These are phyloP conservation scores for Drosophila ogumai DNA, from an alignment of 1,140 invertebrate genomes.

Conservation along the genomic window DNA sequence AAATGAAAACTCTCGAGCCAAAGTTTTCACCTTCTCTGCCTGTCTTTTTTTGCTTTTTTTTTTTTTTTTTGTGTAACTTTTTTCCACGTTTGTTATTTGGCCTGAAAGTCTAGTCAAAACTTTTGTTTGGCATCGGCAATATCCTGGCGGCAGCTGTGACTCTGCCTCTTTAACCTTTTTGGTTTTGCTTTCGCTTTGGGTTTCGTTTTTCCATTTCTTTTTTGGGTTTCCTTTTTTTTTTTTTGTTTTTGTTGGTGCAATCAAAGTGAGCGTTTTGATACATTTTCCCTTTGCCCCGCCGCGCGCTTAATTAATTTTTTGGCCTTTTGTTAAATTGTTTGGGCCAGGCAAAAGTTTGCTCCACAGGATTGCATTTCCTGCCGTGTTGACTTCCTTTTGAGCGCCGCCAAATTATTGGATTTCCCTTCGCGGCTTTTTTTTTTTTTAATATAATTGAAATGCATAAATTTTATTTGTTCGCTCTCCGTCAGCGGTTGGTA, in stretches of 20 bases:
- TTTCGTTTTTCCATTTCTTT: slow-evolving; percentile 3
- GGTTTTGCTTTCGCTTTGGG: slow-evolving; percentile 25
- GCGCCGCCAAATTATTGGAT: slow-evolving; percentile 43
- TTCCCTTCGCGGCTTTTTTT: slow-evolving; percentile 36
- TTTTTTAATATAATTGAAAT: slow-evolving; percentile 72
- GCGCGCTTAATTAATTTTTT: slow-evolving; percentile 75
- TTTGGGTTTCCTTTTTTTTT: slow-evolving; percentile 11
- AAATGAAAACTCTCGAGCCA: slow-evolving; percentile 70
- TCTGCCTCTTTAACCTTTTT: slow-evolving; percentile 57
- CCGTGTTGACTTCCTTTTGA: slow-evolving; percentile 16
- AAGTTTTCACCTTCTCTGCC: slow-evolving; percentile 37
- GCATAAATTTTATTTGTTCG: slow-evolving; percentile 74
- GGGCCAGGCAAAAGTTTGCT: slow-evolving; percentile 47
- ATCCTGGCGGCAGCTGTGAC: slow-evolving; percentile 59
- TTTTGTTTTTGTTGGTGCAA: slow-evolving; percentile 18
- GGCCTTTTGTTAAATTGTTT: slow-evolving; percentile 43
- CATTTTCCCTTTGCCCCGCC: slow-evolving; percentile 26
- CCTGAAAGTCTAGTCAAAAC: slow-evolving; percentile 72
- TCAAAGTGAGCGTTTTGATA: slow-evolving; percentile 47
- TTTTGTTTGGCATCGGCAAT: slow-evolving; percentile 78
- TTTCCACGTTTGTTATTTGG: slow-evolving; percentile 36
- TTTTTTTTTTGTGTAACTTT: not conserved
- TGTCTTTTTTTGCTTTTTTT: not conserved
- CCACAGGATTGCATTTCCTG: slow-evolving; percentile 29
- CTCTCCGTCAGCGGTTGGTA: slow-evolving; percentile 52